These are phyloP conservation scores for Zosterops japonicus DNA, from an alignment of 2,113 vertebrate genomes.

Conservation along the genomic window DNA sequence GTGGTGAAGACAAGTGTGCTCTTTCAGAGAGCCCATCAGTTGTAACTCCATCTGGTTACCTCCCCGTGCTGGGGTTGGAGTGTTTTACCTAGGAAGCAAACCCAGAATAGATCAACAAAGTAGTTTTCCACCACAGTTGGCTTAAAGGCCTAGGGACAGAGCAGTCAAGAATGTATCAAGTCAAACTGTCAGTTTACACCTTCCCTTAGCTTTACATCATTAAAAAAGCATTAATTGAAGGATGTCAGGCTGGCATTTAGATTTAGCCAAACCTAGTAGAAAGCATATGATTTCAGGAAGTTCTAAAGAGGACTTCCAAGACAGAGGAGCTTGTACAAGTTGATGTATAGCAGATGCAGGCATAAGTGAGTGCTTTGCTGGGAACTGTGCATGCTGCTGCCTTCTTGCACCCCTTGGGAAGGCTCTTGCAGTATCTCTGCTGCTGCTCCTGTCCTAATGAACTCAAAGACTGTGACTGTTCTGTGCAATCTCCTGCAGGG, in stretches of 20 bases:
- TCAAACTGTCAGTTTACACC: not conserved
- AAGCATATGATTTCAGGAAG: not conserved
- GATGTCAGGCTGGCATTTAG: not conserved
- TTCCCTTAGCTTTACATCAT: not conserved
- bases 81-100: not conserved
- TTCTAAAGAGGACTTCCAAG: not conserved
- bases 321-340: not conserved
- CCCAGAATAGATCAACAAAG: not conserved
- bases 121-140: not conserved
- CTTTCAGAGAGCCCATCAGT: not conserved
- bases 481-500: not conserved
- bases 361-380: constrained; percentile 3
- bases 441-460: constrained; percentile 11
- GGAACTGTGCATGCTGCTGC: constrained; percentile 12
- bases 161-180: not conserved
- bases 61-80: not conserved
- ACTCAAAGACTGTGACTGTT: not conserved
- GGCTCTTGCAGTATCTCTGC: not conserved
- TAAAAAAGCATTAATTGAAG: not conserved
- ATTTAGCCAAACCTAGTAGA: not conserved
- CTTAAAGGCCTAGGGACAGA: not conserved
- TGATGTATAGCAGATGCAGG: not conserved
- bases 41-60: not conserved
- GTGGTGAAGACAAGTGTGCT: not conserved
- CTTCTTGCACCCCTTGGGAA: not conserved